Percentiles rank a stretch among this genome's conserved stretches.
These are phyloP conservation scores for Aradophagus sp. DNA, from an alignment of 1,140 invertebrate species.

Conservation along the genomic window DNA sequence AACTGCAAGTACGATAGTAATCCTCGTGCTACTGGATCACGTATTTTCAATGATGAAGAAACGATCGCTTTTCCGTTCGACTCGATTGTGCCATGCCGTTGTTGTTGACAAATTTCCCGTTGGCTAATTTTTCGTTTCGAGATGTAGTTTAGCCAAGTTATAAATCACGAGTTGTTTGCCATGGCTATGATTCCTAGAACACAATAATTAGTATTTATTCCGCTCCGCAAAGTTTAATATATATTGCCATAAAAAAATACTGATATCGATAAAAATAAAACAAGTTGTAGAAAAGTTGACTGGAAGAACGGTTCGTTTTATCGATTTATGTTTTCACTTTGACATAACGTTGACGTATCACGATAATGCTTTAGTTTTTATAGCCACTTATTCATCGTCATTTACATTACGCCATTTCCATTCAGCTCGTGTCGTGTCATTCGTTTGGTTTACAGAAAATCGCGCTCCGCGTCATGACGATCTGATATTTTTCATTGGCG, in stretches of 20 bases:
- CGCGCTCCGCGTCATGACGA: too few relatives aligned
- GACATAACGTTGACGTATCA: constrained; percentile 56
- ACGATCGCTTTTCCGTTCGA: too few relatives aligned
- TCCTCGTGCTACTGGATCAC: too few relatives aligned
- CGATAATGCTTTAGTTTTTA: constrained; percentile 44
- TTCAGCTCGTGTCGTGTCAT: constrained; percentile 16
- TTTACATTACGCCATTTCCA: constrained; percentile 33
- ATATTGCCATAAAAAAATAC: constrained; percentile 46
- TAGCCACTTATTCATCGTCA: constrained; percentile 33
- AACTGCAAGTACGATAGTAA: constrained; percentile 3
- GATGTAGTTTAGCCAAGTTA: too few relatives aligned
- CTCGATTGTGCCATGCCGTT: too few relatives aligned
- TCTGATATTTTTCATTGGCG: too few relatives aligned
- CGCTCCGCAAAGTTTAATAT: constrained; percentile 19
- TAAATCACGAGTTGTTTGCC: too few relatives aligned
- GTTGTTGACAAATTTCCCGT: too few relatives aligned
- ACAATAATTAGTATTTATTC: constrained; percentile 27
- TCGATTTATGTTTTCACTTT: constrained; percentile 54
- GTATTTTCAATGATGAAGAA: too few relatives aligned
- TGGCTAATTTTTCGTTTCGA: too few relatives aligned
- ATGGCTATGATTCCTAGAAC: too few relatives aligned
- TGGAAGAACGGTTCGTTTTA: constrained; percentile 40
- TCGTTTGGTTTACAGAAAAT: too few relatives aligned
- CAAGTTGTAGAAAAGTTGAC: constrained; percentile 50
- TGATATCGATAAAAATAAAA: constrained; percentile 52